phyloP scores from a whole-genome alignment of 2,888 invertebrate species.

The Herminia tarsipennalis region DNA sequence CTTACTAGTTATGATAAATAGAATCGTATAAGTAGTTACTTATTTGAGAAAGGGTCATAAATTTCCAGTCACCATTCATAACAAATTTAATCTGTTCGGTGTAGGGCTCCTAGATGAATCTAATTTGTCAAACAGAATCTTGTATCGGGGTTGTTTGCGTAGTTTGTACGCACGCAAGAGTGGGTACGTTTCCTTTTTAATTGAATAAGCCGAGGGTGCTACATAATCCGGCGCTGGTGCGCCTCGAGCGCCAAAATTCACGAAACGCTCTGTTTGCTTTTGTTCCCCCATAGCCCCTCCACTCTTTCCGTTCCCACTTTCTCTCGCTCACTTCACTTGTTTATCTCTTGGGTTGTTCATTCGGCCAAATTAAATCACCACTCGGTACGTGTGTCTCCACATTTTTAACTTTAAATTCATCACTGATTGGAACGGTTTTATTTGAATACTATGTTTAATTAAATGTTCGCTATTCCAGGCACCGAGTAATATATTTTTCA shows the following conservation, averaged over 20 bases:
- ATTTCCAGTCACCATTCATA: no score
- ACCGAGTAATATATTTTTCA: conserved; percentile 64
- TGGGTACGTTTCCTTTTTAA: conserved; percentile 66
- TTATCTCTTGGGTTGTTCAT: conserved; percentile 24
- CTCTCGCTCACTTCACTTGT: conserved; percentile 38
- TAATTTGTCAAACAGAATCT: conserved; percentile 59
- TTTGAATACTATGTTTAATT: conserved; percentile 62
- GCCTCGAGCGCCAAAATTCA: conserved; percentile 63
- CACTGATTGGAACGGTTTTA: conserved; percentile 46
- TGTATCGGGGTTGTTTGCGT: conserved; percentile 60
- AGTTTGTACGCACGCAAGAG: conserved; percentile 58
- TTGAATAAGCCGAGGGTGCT: conserved; percentile 74
- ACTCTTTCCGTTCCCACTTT: conserved; percentile 55
- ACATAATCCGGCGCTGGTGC: conserved; percentile 63
- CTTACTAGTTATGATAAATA: no score
- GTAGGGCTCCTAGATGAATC: conserved; percentile 41
- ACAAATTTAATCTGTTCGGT: no score
- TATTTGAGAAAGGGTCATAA: no score
- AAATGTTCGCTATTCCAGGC: conserved; percentile 54
- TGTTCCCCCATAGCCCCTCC: conserved; percentile 46
- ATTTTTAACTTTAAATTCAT: conserved; percentile 23
- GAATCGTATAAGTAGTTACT: no score
- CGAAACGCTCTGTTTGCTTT: conserved; percentile 63
- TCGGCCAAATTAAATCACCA: conserved; percentile 11
- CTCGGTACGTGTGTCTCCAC: conserved; percentile 7